phyloP scores from a whole-genome alignment of 1,140 invertebrate species.

The Drosophila ogumai region DNA sequence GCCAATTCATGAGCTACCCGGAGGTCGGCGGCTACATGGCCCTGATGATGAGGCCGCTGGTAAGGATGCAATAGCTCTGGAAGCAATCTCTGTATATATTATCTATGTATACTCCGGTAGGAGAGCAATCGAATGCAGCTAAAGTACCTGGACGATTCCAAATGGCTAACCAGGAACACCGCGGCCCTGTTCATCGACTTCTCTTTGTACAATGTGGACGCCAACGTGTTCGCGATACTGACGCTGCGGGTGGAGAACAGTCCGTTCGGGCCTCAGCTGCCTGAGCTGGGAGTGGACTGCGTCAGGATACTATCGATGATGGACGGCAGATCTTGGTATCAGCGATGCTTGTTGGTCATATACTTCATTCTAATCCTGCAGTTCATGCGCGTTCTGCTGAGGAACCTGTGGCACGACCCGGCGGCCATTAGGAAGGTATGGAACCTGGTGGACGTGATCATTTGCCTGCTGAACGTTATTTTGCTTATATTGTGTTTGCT shows the following conservation, averaged over 20 bases:
- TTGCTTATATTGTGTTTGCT: constrained; percentile 3
- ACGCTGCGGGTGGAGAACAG: constrained; percentile 57
- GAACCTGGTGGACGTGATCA: constrained; percentile 63
- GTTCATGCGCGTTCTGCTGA: constrained; percentile 40
- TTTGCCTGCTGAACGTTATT: constrained; percentile 43
- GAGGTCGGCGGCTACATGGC: constrained; percentile 53
- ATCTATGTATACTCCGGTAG: not conserved
- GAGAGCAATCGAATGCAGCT: constrained; percentile 42
- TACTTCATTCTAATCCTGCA: constrained; percentile 54
- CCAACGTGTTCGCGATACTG: constrained; percentile 48
- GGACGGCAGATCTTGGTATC: not conserved
- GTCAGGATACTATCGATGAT: constrained; percentile 20
- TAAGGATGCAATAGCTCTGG: not conserved
- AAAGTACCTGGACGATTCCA: constrained; percentile 24
- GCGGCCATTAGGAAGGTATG: constrained; percentile 24
- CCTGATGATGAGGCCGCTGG: constrained; percentile 28
- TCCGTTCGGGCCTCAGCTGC: constrained; percentile 41
- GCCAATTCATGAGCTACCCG: constrained; percentile 22
- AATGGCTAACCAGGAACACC: constrained; percentile 53
- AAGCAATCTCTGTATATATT: too few species aligned
- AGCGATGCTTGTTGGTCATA: not conserved
- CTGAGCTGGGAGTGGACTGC: constrained; percentile 10
- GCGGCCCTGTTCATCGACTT: constrained; percentile 68
- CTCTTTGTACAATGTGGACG: constrained; percentile 64
- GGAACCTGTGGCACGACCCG: constrained; percentile 50